These are phyloP conservation scores for Trichosurus vulpecula DNA, from an alignment of 2,797 vertebrate genomes.

Conservation along the genomic window DNA sequence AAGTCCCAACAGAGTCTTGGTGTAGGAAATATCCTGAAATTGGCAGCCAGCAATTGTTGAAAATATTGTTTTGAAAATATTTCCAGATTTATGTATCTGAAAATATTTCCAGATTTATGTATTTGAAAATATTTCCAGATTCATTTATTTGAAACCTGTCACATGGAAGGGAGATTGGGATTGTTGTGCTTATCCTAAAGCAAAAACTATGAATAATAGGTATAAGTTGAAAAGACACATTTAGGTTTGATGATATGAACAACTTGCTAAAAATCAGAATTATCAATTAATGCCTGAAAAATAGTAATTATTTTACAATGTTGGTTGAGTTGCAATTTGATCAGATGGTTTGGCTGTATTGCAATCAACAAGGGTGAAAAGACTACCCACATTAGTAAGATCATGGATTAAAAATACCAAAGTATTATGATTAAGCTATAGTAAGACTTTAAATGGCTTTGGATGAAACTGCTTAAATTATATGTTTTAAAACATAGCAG, in stretches of 20 bases:
- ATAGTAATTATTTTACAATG: background rate
- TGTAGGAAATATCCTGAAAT: too few species aligned
- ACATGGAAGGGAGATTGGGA: background rate
- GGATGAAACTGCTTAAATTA: background rate
- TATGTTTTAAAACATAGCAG: background rate
- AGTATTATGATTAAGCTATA: background rate
- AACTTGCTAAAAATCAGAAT: background rate
- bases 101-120: too few species aligned
- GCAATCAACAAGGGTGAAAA: background rate
- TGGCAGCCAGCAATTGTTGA: too few species aligned
- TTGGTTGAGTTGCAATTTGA: background rate
- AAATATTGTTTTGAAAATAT: too few species aligned
- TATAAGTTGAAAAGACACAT: background rate
- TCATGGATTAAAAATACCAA: background rate
- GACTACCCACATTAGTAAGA: background rate
- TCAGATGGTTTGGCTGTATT: background rate
- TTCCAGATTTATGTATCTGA: too few species aligned
- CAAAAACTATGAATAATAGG: background rate
- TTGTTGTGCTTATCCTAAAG: too few species aligned
- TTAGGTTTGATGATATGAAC: background rate
- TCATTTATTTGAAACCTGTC: background rate
- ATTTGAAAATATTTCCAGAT: too few species aligned
- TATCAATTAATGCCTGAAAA: background rate
- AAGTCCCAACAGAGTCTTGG: too few species aligned
- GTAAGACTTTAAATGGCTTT: background rate